These are phyloP conservation scores for Halictus quadricinctus DNA, from an alignment of 2,888 invertebrate species.

Conservation along the genomic window DNA sequence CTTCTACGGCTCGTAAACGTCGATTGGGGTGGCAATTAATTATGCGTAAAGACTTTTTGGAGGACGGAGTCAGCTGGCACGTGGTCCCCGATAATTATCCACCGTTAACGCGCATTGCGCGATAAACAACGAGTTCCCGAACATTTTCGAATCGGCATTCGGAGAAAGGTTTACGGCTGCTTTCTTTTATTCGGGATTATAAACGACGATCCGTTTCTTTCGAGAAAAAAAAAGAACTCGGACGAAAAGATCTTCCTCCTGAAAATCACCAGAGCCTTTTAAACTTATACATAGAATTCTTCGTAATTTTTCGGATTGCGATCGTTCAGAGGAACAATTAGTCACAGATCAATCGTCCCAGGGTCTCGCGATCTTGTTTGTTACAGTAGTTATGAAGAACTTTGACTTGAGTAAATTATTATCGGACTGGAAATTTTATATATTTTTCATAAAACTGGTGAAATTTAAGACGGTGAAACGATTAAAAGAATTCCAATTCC, in stretches of 20 bases:
- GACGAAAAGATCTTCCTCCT: not conserved
- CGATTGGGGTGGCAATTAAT: not conserved
- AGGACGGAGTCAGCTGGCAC: not conserved
- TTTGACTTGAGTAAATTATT: too few species aligned
- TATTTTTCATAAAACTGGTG: too few species aligned
- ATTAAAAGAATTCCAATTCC: too few species aligned
- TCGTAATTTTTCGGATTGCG: not conserved
- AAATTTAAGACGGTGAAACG: too few species aligned
- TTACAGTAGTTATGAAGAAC: too few species aligned
- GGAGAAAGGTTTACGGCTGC: not conserved
- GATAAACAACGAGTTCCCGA: not conserved
- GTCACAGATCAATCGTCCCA: not conserved
- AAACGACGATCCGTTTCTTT: not conserved
- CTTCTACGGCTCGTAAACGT: not conserved
- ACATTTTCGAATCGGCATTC: not conserved
- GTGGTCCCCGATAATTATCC: not conserved
- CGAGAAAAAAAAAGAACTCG: not conserved
- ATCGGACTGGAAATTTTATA: too few species aligned
- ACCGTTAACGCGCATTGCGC: not conserved
- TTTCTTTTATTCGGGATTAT: not conserved
- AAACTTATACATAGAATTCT: not conserved
- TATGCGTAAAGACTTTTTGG: not conserved
- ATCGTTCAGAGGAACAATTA: not conserved
- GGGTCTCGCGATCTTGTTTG: too few species aligned
- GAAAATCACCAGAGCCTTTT: not conserved